Percentiles rank a stretch among this genome's conserved stretches.
These are phyloP conservation scores for Biston stratarius DNA, from an alignment of 2,888 invertebrate genomes.

Conservation along the genomic window DNA sequence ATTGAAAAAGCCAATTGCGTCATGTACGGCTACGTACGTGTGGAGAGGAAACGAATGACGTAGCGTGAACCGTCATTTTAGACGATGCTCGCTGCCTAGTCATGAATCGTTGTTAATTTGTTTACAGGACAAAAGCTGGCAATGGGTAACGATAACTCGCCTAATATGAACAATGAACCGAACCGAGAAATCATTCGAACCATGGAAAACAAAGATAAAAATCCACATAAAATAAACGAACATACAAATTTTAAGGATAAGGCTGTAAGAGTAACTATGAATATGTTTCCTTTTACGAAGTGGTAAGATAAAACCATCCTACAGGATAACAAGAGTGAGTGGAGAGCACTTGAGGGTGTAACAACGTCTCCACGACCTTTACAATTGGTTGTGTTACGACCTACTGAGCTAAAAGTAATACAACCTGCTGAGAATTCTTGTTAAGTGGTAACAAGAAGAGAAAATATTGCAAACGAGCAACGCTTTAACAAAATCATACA, in stretches of 20 bases:
- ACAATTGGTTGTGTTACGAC: conserved; percentile 52
- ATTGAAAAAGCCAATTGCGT: conserved; percentile 86
- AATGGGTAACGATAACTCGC: conserved; percentile 31
- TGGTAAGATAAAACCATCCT: conserved; percentile 46
- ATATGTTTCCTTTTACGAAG: conserved; percentile 39
- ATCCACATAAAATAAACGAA: conserved; percentile 16
- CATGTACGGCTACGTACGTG: conserved; percentile 84
- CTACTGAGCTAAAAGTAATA: conserved; percentile 35
- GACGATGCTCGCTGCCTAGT: conserved; percentile 67
- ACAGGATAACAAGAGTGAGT: conserved; percentile 56
- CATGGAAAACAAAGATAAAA: conserved; percentile 4
- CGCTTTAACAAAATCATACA: neutral
- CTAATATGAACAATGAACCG: conserved; percentile 21
- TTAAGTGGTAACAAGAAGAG: conserved; percentile 13
- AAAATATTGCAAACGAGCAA: conserved; percentile 7
- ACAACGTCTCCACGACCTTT: conserved; percentile 58
- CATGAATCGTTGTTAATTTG: conserved; percentile 69
- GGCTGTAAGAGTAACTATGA: conserved; percentile 29
- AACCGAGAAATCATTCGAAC: neutral
- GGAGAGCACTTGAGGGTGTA: conserved; percentile 57
- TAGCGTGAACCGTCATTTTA: conserved; percentile 77
- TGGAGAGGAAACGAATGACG: conserved; percentile 82
- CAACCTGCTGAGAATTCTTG: conserved; percentile 29
- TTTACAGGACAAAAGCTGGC: conserved; percentile 63
- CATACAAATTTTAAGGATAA: conserved; percentile 22